Percentiles rank a stretch among this genome's conserved stretches.
phyloP scores from a whole-genome alignment of 2,888 invertebrate genomes.

The Tuberolachnus salignus region DNA sequence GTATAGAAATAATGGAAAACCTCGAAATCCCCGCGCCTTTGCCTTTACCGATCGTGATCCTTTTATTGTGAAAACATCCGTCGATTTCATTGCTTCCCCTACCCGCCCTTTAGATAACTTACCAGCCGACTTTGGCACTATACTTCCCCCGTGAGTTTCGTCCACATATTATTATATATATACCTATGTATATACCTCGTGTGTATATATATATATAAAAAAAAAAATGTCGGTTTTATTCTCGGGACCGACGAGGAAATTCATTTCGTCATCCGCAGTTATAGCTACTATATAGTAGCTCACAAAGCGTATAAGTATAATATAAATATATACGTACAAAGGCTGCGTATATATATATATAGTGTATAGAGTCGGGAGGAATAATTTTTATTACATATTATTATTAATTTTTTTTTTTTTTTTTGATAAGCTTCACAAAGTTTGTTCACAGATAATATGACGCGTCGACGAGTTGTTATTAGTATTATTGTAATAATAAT shows the following conservation, averaged over 20 bases:
- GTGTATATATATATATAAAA: background rate
- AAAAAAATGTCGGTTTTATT: background rate
- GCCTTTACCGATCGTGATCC: background rate
- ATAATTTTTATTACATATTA: background rate
- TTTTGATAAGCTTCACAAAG: background rate
- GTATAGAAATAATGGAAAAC: slow-evolving; percentile 38
- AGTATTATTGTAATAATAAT: too few species aligned
- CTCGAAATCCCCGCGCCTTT: background rate
- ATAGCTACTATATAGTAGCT: background rate
- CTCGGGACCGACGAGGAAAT: background rate
- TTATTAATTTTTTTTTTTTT: background rate
- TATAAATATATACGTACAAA: too few species aligned
- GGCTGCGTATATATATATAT: background rate
- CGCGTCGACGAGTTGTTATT: too few species aligned
- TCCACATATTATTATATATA: background rate
- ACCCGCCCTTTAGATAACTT: background rate
- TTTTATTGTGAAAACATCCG: slow-evolving; percentile 42
- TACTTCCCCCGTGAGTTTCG: background rate
- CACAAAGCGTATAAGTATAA: slow-evolving; percentile 6
- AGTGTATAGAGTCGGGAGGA: background rate
- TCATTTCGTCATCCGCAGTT: background rate
- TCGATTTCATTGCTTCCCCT: slow-evolving; percentile 7
- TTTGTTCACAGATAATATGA: too few species aligned
- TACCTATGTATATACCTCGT: too few species aligned
- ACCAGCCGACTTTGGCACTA: slow-evolving; percentile 4